phyloP scores from a whole-genome alignment of 2,888 invertebrate genomes.

The Timandra comae region DNA sequence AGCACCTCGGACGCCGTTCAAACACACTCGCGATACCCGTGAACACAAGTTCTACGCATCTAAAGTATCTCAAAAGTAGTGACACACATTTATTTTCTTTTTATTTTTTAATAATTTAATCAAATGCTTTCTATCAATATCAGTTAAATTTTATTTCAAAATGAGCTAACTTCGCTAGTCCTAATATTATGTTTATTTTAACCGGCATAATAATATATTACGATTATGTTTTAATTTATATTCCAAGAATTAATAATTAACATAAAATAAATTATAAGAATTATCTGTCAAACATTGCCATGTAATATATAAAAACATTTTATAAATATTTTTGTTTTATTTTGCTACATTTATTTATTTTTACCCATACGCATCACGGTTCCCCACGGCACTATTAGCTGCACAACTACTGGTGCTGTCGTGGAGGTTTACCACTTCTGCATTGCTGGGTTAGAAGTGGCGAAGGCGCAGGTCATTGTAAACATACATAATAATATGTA shows the following conservation, averaged over 20 bases:
- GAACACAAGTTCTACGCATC: constrained; percentile 90
- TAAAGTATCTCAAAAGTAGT: constrained; percentile 67
- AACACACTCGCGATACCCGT: constrained; percentile 89
- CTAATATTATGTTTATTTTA: constrained; percentile 33
- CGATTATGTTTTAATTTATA: constrained; percentile 23
- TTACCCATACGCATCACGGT: too few species aligned
- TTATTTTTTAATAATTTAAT: constrained; percentile 12
- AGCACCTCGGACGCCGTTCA: constrained; percentile 84
- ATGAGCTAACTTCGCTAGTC: constrained; percentile 59
- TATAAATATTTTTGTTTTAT: constrained; percentile 29
- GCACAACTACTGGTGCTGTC: too few species aligned
- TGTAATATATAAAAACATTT: constrained; percentile 58
- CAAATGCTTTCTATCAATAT: constrained; percentile 3
- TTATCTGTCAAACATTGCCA: constrained; percentile 62
- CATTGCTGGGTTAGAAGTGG: too few species aligned
- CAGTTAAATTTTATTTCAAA: constrained; percentile 16
- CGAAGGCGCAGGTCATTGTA: too few species aligned
- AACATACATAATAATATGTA: too few species aligned
- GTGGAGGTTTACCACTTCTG: too few species aligned
- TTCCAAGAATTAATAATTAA: constrained; percentile 19
- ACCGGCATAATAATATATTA: constrained; percentile 35
- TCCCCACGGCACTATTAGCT: too few species aligned
- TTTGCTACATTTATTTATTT: constrained; percentile 5
- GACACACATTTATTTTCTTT: constrained; percentile 18
- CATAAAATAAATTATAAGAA: constrained; percentile 21